Conservation (phyloP, 2,113 vertebrate species). For the Herpailurus yagouaroundi region DNA sequence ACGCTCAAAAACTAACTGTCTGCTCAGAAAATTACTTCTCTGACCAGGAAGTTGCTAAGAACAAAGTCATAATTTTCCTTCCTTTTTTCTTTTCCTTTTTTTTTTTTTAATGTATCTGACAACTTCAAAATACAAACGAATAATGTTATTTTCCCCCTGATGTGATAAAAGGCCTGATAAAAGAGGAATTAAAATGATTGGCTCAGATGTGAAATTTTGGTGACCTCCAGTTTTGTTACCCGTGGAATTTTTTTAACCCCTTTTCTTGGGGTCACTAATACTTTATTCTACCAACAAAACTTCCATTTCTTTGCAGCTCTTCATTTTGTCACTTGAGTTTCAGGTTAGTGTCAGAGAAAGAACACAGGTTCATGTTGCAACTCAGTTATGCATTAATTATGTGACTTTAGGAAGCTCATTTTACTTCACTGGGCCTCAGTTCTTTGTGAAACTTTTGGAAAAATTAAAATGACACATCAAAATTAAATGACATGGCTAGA, state of each 20-base stretch:
- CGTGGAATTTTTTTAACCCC: neutral
- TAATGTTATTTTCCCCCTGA: neutral
- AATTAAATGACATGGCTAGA: conserved; percentile 6
- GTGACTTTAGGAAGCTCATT: neutral
- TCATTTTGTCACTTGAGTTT: conserved; percentile 7
- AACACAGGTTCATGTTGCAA: neutral
- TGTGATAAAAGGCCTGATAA: conserved; percentile 27
- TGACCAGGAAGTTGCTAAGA: conserved; percentile 56
- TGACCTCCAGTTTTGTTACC: neutral
- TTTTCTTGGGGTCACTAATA: neutral
- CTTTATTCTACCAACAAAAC: neutral
- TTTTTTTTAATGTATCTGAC: neutral
- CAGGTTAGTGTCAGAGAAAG: neutral
- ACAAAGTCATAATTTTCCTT: neutral
- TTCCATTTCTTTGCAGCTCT: neutral
- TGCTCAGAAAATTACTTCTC: conserved; percentile 37
- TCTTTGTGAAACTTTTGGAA: neutral
- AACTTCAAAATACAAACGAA: conserved; percentile 61
- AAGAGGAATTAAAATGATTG: conserved; percentile 28
- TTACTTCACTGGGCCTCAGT: neutral
- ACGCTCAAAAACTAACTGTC: neutral
- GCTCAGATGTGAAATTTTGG: neutral
- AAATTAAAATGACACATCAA: neutral
- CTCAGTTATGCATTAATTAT: conserved; percentile 14
- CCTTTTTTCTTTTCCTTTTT: neutral